phyloP scores from a whole-genome alignment of 2,797 vertebrate genomes.

The Vespertilio murinus region DNA sequence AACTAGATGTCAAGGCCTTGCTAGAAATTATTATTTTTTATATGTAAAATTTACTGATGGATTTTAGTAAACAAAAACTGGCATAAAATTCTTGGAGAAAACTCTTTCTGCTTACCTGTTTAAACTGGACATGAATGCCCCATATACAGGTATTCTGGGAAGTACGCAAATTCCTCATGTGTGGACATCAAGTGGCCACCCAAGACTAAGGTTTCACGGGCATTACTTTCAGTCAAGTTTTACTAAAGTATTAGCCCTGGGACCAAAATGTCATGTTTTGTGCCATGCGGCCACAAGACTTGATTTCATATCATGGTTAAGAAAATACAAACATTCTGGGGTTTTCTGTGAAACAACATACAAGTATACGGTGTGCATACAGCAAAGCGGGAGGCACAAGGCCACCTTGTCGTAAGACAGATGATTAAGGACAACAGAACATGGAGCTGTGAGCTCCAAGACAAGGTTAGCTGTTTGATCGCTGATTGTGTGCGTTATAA shows the following conservation, averaged over 20 bases:
- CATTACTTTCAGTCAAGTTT: conserved; percentile 55
- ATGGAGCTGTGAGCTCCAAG: conserved; percentile 70
- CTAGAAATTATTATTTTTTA: conserved; percentile 78
- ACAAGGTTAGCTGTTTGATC: conserved; percentile 67
- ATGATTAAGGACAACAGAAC: conserved; percentile 66
- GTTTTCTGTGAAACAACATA: conserved; percentile 51
- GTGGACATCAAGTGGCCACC: conserved; percentile 77
- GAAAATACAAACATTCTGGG: conserved; percentile 44
- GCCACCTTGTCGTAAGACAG: conserved; percentile 65
- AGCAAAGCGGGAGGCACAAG: conserved; percentile 55
- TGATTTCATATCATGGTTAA: conserved; percentile 31
- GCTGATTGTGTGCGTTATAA: conserved; percentile 76
- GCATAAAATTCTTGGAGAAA: conserved; percentile 78
- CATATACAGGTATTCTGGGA: conserved; percentile 62
- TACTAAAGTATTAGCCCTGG: conserved; percentile 64
- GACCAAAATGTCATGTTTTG: conserved; percentile 58
- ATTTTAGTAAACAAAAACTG: conserved; percentile 79
- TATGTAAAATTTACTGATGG: conserved; percentile 74
- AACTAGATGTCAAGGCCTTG: conserved; percentile 75
- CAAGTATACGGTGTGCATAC: conserved; percentile 65
- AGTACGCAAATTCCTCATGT: conserved; percentile 73
- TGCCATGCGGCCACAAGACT: conserved; percentile 63
- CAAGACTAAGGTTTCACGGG: conserved; percentile 67
- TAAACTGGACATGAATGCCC: conserved; percentile 75
- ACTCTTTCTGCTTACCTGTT: conserved; percentile 65